These are phyloP conservation scores for Dendrocincla fuliginosa DNA, from an alignment of 2,797 vertebrate genomes.

Conservation along the genomic window DNA sequence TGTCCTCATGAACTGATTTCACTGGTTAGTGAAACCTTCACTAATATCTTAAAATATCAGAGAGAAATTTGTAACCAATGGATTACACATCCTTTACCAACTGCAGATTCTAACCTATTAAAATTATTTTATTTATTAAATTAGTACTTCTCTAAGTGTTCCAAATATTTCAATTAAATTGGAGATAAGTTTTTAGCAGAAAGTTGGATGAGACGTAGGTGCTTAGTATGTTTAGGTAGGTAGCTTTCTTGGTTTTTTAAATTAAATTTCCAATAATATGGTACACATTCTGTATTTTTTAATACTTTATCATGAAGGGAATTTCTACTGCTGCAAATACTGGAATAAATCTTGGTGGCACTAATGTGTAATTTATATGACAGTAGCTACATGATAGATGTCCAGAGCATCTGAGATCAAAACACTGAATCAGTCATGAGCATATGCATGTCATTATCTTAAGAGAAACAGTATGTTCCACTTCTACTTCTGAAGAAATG, in stretches of 20 bases:
- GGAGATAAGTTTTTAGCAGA: background rate
- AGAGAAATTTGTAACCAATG: background rate
- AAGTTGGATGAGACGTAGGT: background rate
- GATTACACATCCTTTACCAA: background rate
- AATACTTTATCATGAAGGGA: background rate
- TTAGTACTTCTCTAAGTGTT: background rate
- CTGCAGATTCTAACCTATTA: background rate
- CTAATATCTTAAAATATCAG: background rate
- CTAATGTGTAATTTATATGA: constrained; percentile 48
- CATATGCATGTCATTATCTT: constrained; percentile 48
- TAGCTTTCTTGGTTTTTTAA: background rate
- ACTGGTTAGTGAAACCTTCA: background rate
- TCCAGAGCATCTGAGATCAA: constrained; percentile 61
- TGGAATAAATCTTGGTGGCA: constrained; percentile 19
- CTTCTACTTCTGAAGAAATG: constrained; percentile 24
- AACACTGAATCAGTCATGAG: constrained; percentile 53
- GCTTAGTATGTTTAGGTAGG: background rate
- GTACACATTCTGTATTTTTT: background rate
- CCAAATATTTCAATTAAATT: background rate
- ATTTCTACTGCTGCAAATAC: background rate
- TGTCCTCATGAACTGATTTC: background rate
- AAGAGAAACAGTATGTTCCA: constrained; percentile 27
- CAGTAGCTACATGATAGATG: constrained; percentile 51
- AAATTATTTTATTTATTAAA: background rate
- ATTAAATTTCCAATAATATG: background rate